Evolutionary conservation across 2,797 vertebrate species (phyloP), one percentile per base, ranked within the genome.

Genomic region (Acropternis orthonyx): DNA sequence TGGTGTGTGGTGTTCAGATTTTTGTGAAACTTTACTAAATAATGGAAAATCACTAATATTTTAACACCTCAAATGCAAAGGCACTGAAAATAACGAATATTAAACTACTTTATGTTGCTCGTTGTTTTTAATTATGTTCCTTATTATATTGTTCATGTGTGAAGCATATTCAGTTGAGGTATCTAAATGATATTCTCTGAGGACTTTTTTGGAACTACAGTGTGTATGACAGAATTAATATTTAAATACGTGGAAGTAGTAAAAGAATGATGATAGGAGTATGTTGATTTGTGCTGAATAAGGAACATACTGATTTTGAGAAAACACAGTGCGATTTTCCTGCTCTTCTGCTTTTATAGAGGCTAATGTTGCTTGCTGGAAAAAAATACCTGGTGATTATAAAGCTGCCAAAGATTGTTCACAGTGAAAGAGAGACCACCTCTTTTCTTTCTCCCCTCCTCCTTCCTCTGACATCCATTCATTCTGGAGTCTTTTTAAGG

Each of bases 401-500:
- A 56, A 63, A 85, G 19, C 24, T 80, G n/a, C 21, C 22, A 18
- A 67, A 61, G 36, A 61, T 77, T 71, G 73, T 75, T 88, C 43
- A 10, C 14, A 48, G 27, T 58, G 26, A 73, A 26, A 78, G 54
- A 85, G 12, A 85, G 5, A 52, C 65, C 8, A 24, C 59, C 22
- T 94, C 39, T 83, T 69, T 58, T 83, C 49, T 84, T 88, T 84
- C n/a, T 75, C 16, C 14, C 27, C 19, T 84, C 63, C 59, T 66
- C 22, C 52, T 87, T 75, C 15, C 21, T 12, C 59, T 71, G 67
- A 59, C 32, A 69, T 56, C 15, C 28, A 21, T 72, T 95, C 68
- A 66, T 51, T 65, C 37, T 76, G n/a, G 73, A 81, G 12, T 51
- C 26, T 75, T 93, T 93, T 92, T 92, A 87, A 92, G 86, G 86